These are phyloP conservation scores for Seira ritae DNA, from an alignment of 2,888 invertebrate species.

Conservation along the genomic window DNA sequence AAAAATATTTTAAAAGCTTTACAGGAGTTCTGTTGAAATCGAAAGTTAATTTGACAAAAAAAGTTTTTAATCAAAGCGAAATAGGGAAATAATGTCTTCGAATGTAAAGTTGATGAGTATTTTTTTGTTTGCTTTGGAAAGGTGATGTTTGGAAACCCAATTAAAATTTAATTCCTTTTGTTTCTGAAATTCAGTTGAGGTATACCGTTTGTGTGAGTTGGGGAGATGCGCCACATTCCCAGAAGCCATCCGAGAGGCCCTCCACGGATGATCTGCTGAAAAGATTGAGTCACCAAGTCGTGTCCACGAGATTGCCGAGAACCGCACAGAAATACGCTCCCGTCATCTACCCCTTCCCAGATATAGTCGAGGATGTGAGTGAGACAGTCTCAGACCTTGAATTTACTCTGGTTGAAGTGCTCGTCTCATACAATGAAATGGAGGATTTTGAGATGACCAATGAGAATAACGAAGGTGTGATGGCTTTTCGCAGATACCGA, in stretches of 20 bases:
- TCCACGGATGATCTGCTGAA: constrained; percentile 41
- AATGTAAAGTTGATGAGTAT: too few species aligned
- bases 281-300: constrained; percentile 41
- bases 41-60: too few species aligned
- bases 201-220: constrained; percentile 69
- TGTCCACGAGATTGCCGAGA: constrained; percentile 44
- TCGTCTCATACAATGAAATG: constrained; percentile 34
- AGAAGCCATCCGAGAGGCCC: constrained; percentile 33
- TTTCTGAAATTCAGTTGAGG: constrained; percentile 52
- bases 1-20: too few species aligned
- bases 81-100: too few species aligned
- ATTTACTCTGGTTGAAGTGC: constrained; percentile 51
- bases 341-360: constrained; percentile 64
- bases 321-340: constrained; percentile 45
- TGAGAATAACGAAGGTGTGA: constrained; percentile 33
- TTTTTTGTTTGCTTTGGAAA: too few species aligned
- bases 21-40: too few species aligned
- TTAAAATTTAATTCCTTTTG: too few species aligned
- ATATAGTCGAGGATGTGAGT: constrained; percentile 62
- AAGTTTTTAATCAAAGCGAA: too few species aligned
- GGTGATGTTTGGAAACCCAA: too few species aligned
- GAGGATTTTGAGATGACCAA: constrained; percentile 31
- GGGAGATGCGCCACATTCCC: constrained; percentile 47
- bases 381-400: constrained; percentile 49
- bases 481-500: too few species aligned